Conservation (phyloP, 2,113 vertebrate genomes). For the Hemiscyllium ocellatum region DNA sequence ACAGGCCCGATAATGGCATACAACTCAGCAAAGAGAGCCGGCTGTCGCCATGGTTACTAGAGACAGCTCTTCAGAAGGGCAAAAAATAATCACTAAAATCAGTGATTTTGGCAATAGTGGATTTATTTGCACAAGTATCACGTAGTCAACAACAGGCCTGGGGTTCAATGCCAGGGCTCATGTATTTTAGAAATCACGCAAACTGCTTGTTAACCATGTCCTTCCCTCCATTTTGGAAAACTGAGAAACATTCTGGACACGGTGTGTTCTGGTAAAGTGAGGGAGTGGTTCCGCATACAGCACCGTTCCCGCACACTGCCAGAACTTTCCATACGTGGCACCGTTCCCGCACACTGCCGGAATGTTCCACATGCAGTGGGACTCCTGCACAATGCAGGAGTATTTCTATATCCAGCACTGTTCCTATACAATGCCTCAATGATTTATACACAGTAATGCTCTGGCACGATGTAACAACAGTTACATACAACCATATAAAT, state of each 20-base stretch:
- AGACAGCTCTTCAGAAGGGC: not conserved
- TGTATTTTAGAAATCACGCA: not conserved
- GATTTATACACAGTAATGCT: not conserved
- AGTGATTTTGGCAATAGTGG: not conserved
- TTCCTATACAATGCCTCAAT: not conserved
- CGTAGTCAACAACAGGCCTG: not conserved
- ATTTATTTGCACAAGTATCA: not conserved
- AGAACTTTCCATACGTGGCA: too few species aligned
- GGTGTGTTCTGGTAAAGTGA: not conserved
- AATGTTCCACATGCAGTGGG: too few species aligned
- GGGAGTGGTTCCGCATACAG: not conserved
- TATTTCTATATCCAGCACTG: not conserved
- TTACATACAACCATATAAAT: too few species aligned
- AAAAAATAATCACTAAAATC: slow-evolving; percentile 2
- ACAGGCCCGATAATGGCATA: not conserved
- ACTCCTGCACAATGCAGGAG: not conserved
- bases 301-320: not conserved
- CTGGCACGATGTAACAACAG: too few species aligned
- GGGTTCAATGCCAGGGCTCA: not conserved
- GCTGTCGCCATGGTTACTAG: not conserved
- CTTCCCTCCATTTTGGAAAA: not conserved
- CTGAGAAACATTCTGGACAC: not conserved
- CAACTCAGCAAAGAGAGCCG: not conserved
- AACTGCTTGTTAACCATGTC: not conserved
- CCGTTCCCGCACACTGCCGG: not conserved